phyloP scores from a whole-genome alignment of 2,797 vertebrate genomes.

The Coregonus ussuriensis region DNA sequence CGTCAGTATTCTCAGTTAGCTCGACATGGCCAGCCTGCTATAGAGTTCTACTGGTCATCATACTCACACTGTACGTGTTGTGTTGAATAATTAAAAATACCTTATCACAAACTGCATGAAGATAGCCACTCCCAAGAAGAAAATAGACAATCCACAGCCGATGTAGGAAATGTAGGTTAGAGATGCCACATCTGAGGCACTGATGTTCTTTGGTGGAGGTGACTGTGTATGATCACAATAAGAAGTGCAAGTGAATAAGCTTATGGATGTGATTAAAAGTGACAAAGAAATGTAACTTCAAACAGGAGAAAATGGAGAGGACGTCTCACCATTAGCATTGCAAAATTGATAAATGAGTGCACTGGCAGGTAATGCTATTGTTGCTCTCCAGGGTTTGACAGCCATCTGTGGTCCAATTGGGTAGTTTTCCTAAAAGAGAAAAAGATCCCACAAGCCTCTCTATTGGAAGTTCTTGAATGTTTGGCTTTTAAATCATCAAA shows the following conservation, averaged over 20 bases:
- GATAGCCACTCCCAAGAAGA: constrained; percentile 55
- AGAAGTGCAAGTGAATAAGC: too few relatives aligned
- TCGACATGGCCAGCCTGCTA: not conserved
- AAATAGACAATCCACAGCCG: constrained; percentile 65
- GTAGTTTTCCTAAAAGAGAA: constrained; percentile 20
- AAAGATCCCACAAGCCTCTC: not conserved
- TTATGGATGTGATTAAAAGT: not conserved
- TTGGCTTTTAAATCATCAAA: not conserved
- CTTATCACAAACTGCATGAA: constrained; percentile 58
- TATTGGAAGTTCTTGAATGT: not conserved
- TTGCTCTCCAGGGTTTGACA: constrained; percentile 30
- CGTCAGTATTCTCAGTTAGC: not conserved
- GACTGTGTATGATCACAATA: too few relatives aligned
- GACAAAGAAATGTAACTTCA: not conserved
- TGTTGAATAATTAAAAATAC: constrained; percentile 13
- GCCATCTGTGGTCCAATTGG: constrained; percentile 50
- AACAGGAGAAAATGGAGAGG: not conserved
- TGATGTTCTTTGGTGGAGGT: too few relatives aligned
- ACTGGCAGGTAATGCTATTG: constrained; percentile 47
- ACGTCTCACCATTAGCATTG: constrained; percentile 60
- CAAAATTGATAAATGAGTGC: constrained; percentile 68
- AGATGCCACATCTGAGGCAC: not conserved
- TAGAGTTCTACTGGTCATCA: not conserved
- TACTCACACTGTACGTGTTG: not conserved
- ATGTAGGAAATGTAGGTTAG: constrained; percentile 58